Percentiles rank a stretch among this genome's conserved stretches.
phyloP scores from a whole-genome alignment of 2,888 invertebrate genomes.

The Stenoptilia bipunctidactyla region DNA sequence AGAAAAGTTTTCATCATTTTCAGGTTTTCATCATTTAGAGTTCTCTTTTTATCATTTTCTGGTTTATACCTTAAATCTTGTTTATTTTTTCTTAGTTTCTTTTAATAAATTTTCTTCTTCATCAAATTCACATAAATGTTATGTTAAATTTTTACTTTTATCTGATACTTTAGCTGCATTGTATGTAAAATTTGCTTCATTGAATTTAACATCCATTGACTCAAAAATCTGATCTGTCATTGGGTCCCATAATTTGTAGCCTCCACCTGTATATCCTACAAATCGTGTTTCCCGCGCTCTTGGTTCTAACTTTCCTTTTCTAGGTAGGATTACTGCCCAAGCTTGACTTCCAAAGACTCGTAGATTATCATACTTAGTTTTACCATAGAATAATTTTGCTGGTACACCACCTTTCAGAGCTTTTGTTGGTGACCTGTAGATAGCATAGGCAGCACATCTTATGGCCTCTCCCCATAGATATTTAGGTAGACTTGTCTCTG shows the following conservation, averaged over 20 bases:
- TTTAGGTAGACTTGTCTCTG: constrained; percentile 12
- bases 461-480: too few relatives aligned
- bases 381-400: constrained; percentile 4
- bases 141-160: constrained; percentile 3
- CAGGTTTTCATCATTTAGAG: constrained; percentile 1
- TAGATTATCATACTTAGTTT: constrained; percentile 4
- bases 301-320: constrained; percentile 6
- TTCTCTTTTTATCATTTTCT: constrained; percentile 2
- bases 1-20: constrained; percentile 1
- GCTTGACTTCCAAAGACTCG: constrained; percentile 11
- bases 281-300: constrained; percentile 11
- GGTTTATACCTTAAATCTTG: neutral
- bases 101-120: constrained; percentile 3
- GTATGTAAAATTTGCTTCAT: constrained; percentile 5
- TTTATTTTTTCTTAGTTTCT: constrained; percentile 1
- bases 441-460: constrained; percentile 9
- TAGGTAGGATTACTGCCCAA: constrained; percentile 10
- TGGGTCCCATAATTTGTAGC: constrained; percentile 9
- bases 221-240: constrained; percentile 3
- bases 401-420: constrained; percentile 8
- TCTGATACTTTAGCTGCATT: neutral
- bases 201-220: constrained; percentile 8
- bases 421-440: constrained; percentile 14
- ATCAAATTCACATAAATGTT: too few relatives aligned
- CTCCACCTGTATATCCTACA: constrained; percentile 9